These are phyloP conservation scores for Thalpophila matura DNA, from an alignment of 2,888 invertebrate species.

Conservation along the genomic window DNA sequence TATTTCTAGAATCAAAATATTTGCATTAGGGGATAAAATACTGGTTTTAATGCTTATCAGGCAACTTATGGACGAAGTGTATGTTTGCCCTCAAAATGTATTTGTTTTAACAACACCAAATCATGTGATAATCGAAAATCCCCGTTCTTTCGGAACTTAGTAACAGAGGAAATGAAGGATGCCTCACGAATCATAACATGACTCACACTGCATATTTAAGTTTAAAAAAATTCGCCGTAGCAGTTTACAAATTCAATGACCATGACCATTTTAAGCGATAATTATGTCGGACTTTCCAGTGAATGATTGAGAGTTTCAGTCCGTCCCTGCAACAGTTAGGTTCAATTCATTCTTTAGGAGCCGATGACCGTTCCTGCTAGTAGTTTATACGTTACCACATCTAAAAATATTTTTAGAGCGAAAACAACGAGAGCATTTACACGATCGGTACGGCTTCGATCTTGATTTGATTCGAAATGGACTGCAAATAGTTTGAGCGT, in stretches of 20 bases:
- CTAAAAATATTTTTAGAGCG: constrained; percentile 47
- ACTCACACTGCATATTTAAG: constrained; percentile 45
- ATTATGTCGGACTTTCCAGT: constrained; percentile 40
- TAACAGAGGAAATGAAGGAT: constrained; percentile 42
- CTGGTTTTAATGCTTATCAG: no score
- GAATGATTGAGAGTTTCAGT: constrained; percentile 35
- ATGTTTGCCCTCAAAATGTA: no score
- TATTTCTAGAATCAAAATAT: no score
- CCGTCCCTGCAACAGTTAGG: constrained; percentile 28
- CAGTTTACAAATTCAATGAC: constrained; percentile 45
- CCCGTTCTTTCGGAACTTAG: constrained; percentile 16
- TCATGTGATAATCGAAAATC: background rate
- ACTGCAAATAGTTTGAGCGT: constrained; percentile 7
- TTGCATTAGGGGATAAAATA: no score
- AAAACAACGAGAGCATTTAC: constrained; percentile 42
- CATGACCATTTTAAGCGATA: constrained; percentile 49
- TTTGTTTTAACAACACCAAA: no score
- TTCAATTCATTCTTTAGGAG: constrained; percentile 32
- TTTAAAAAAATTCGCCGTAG: constrained; percentile 43
- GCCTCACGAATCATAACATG: constrained; percentile 41
- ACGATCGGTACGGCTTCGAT: constrained; percentile 14
- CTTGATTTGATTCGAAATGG: constrained; percentile 17
- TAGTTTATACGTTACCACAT: constrained; percentile 36
- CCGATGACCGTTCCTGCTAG: constrained; percentile 33
- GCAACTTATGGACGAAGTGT: no score